Base-by-base conservation (phyloP, 2,797 vertebrate species). In the Hoplostethus mediterraneus region DNA sequence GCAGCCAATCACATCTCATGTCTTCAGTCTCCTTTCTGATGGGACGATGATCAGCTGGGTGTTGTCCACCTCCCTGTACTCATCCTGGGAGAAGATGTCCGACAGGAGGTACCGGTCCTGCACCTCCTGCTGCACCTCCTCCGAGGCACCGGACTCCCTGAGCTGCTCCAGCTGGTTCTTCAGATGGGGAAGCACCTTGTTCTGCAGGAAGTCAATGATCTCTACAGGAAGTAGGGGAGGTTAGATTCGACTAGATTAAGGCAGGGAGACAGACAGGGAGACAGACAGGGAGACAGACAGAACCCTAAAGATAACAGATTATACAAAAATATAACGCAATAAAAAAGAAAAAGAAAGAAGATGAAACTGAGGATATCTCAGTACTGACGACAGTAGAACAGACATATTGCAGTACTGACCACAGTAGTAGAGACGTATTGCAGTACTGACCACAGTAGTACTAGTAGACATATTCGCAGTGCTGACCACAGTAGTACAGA, bases 201-300 rank as follows among this genome's bases (percentile, higher is more conserved):
- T 63, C 53, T 93, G 88, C 38, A 98, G 92, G 81, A 93, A 94
- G 67, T 95, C 92, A 3, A 96, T 51, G 40, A 96, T 94, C 77
- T 96, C 96, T 98, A 72, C 7, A 38, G 47, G 59, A 67, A 63
- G 6, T 45, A n/a, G 63, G 54, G 40, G 28, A 8, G 6, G 64
- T 54, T 30, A 72, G 12, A 16, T 47, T 33, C 17, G 14, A 45
- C 14, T 21, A 21, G 21, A 21, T 21, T 21, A 21, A 28, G 12
- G 47, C 11, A 63, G 47, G 17, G 2, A 47, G 4, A 13, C 3
- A 58, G 10, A n/a, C 4, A n/a, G 4, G 3, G 0, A 33, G 33
- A 4, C 33, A 33, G 33, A 3, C 33, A 33, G 33, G 0, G 3
- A 33, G 33, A 6, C 3, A 33, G 2, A 33, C 33, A 33, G 33